Base-by-base conservation (phyloP, 2,113 vertebrate species). In the Mungos mungo region DNA sequence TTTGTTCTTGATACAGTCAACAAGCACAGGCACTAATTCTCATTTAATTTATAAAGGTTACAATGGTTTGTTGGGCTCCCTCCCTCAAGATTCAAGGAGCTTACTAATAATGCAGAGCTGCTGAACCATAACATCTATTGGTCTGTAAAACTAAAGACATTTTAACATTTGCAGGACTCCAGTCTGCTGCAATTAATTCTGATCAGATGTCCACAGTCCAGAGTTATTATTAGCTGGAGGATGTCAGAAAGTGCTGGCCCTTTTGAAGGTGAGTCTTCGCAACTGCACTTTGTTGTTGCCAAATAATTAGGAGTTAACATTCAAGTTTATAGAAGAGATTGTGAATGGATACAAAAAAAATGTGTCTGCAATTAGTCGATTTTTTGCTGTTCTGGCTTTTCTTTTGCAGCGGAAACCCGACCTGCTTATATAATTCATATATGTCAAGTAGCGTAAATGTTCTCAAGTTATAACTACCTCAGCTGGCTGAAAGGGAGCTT, bases 11-110 rank as follows among this genome's bases (percentile, higher is more conserved):
- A 92, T 84, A 54, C 16, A 94, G 86, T 92, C 92, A 97, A 87
- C n/a, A 94, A 63, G 71, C 25, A 88, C 6, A 95, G 33, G 81
- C 27, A 65, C 63, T 97, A 86, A 89, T 92, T 97, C 11, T 97
- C 74, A 92, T 79, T 97, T 92, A 95, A 96, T 97, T 92, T 87
- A 93, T 91, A 86, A 96, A 96, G 68, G 47, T 93, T 95, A 52
- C 38, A 86, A 35, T 84, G 57, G 47, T 76, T 71, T 89, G 12
- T 29, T 96, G 82, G 47, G 33, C 52, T 92, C 45, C 35, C 38
- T 95, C 79, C 85, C 79, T 96, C 35, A 93, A 96, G 89, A 96
- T 81, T 95, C 96, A 97, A 89, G 33, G 35, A 82, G 33, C 57
- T 95, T 92, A 91, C 54, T 87, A 96, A 35, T 93, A 97, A 95